Percentiles rank a stretch among this genome's conserved stretches.
phyloP scores from a whole-genome alignment of 1,140 invertebrate species.

The Drosophila orosa region DNA sequence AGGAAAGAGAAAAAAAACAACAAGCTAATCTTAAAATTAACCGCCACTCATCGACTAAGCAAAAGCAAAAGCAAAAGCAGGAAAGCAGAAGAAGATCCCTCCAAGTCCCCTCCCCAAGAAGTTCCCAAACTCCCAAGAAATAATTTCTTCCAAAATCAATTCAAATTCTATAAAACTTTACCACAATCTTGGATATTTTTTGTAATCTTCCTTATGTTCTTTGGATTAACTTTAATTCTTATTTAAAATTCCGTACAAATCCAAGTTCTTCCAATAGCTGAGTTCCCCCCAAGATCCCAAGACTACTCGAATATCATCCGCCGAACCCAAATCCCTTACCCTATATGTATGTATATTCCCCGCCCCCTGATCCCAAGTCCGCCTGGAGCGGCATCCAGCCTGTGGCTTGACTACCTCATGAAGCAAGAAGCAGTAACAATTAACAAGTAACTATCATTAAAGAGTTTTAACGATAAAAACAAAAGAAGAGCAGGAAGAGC shows the following conservation, averaged over 20 bases:
- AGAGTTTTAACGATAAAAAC: conserved; percentile 21
- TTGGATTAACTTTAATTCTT: not conserved
- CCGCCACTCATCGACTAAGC: conserved; percentile 42
- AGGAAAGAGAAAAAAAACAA: not conserved
- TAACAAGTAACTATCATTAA: conserved; percentile 55
- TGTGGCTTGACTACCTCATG: conserved; percentile 79
- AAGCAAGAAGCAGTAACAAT: conserved; percentile 55
- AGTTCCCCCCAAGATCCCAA: conserved; percentile 11
- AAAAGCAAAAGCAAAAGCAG: conserved; percentile 14
- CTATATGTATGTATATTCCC: conserved; percentile 6
- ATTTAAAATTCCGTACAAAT: conserved; percentile 29
- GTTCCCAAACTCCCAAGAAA: not conserved
- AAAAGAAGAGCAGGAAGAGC: conserved; percentile 1
- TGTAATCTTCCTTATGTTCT: not conserved
- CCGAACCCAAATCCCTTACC: not conserved
- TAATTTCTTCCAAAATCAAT: not conserved
- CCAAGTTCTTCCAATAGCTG: conserved; percentile 70
- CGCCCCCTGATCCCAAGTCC: conserved; percentile 32
- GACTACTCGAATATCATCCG: conserved; percentile 62
- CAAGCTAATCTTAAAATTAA: conserved; percentile 26
- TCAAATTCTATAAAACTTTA: not conserved
- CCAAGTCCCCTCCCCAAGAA: conserved; percentile 13
- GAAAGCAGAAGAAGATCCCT: conserved; percentile 25
- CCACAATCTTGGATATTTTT: conserved; percentile 5
- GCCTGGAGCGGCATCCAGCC: conserved; percentile 56